Base-by-base conservation (phyloP, 2,888 invertebrate species). In the Ptychoptera albimana region DNA sequence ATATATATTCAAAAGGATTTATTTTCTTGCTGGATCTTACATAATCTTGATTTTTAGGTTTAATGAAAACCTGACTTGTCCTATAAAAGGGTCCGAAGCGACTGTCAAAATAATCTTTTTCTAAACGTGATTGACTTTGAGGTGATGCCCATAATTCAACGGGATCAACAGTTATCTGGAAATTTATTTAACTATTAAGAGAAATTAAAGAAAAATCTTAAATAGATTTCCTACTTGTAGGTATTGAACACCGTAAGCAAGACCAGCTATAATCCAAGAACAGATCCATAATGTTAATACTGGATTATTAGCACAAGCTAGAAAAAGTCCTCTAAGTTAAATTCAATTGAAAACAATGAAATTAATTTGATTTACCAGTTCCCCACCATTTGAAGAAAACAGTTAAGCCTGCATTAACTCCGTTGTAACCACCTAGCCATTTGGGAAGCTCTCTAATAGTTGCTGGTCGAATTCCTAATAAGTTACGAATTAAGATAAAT, bases 131-230 rank as follows among this genome's bases (percentile, higher is more conserved):
- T 47, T 75, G 70, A 53, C 91, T 91, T 23, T 70, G 64, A 2
- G 86, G 81, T 0, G 89, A 72, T 1, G 94, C 88, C 97, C 97
- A 97, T 37, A 97, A 72, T 59, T 96, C 85, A 2, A 93, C 79
- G 0, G 96, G 94, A 60, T 92, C 79, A 0, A 89, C 80, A 0
- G 87, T 91, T 1, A 96, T 71, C 48, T 23, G 23, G 23, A 23
- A 23, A 5, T 23, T 23, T 23, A 23, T 23, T n/a, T n/a, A n/a
- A n/a, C n/a, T 23, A 23, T 23, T 23, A 5, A 23, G 3, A 23
- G 23, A 23, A n/a, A n/a, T n/a, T 23, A 23, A 23, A 5, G 23
- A 23, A 3, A 23, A 3, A 23, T 23, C 3, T 23, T 5, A 23
- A 23, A 7, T 3, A 23, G 7, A 23, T 23, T 23, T 5, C 23